Evolutionary conservation across 1,140 invertebrate species (phyloP), one percentile per base, ranked within the genome.

Genomic region (Bradynema listronoti): DNA sequence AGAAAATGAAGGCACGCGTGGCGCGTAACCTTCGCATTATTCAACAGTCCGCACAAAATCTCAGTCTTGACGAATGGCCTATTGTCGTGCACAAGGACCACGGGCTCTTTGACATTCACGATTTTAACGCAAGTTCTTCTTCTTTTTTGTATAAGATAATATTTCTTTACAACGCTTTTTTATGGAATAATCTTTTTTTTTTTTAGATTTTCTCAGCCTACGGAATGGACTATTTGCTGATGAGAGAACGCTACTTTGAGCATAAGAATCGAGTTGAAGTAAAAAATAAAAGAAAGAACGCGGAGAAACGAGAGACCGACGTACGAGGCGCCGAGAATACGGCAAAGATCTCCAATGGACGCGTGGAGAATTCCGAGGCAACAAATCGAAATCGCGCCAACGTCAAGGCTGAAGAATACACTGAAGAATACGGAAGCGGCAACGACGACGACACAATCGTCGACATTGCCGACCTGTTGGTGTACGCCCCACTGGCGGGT

Each of bases 41-140:
- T 27, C 22, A 43, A 27, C 22, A 27, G 27, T 22, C 27, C 3
- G 42, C 42, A 4, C 22, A 43, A 19, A 22, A 19, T 43, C 27
- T 43, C 27, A 19, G 19, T 43, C 36, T 43, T 3, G 42, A 43
- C 27, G 42, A 43, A 43, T 22, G 36, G 36, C 6, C 42, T 43
- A 43, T 75, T 2, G 54, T 69, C 46, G 73, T 77, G 6, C 74
- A 77, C 39, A 77, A 77, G 54, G 73, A 78, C 39, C 61, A 65
- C 25, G 74, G 74, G 25, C 53, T 63, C 9, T 77, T 77, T 32
- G 75, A 75, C 61, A 63, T 68, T 6, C 63, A 77, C 24, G 71
- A 77, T 45, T 77, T 77, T 54, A 60, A 56, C 24, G 51, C 56
- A 39, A 45, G 72, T 30, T 42, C 42, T 22, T 50, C 7, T 43